These are phyloP conservation scores for Cydia fagiglandana DNA, from an alignment of 1,140 invertebrate species.

Conservation along the genomic window DNA sequence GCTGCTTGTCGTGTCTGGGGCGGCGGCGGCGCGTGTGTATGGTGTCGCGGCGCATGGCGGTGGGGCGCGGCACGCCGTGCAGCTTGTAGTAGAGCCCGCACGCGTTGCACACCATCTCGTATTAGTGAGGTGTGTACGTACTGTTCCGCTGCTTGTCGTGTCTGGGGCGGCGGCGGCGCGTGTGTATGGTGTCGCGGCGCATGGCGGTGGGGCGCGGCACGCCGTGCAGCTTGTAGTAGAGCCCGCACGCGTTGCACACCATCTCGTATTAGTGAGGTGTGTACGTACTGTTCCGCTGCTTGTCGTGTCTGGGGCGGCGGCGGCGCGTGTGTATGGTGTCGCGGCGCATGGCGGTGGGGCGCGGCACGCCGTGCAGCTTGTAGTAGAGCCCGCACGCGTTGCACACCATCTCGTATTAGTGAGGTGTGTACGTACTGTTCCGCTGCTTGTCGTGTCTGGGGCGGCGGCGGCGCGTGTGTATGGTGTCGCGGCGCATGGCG, in stretches of 20 bases:
- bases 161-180: constrained; percentile 91
- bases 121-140: background rate
- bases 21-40: constrained; percentile 95
- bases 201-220: constrained; percentile 93
- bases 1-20: constrained; percentile 81
- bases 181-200: constrained; percentile 96
- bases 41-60: constrained; percentile 95
- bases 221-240: constrained; percentile 93
- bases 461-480: constrained; percentile 91
- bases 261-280: background rate
- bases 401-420: constrained; percentile 93
- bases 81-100: constrained; percentile 89
- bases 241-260: constrained; percentile 56
- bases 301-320: constrained; percentile 87
- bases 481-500: constrained; percentile 96
- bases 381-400: constrained; percentile 97
- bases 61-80: constrained; percentile 90
- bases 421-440: constrained; percentile 73
- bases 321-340: constrained; percentile 96
- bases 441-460: constrained; percentile 84
- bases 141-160: constrained; percentile 54
- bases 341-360: constrained; percentile 94
- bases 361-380: constrained; percentile 93
- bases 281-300: constrained; percentile 71
- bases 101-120: background rate